These are phyloP conservation scores for Pedionomus torquatus DNA, from an alignment of 2,113 vertebrate species.

Conservation along the genomic window DNA sequence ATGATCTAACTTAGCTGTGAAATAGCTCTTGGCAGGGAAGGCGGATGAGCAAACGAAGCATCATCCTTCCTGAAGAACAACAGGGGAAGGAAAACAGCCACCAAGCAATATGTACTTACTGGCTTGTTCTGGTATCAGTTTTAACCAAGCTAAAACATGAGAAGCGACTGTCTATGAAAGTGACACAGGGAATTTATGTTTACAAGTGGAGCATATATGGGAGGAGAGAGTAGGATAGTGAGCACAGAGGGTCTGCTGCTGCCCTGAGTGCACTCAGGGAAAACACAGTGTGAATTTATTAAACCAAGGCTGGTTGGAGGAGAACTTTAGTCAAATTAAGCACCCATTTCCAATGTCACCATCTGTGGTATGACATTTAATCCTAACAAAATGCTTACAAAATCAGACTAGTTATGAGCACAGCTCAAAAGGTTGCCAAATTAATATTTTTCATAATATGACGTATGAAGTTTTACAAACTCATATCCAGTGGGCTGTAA, in stretches of 20 bases:
- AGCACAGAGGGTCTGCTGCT: not conserved
- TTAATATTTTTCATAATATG: not conserved
- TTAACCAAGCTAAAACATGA: not conserved
- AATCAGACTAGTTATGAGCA: not conserved
- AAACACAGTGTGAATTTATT: not conserved
- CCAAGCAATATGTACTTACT: not conserved
- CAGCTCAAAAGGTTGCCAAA: not conserved
- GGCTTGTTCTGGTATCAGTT: not conserved
- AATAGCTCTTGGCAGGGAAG: constrained; percentile 33
- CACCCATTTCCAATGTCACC: not conserved
- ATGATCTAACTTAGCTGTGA: not conserved
- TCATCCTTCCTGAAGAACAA: constrained; percentile 44
- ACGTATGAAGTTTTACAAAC: rapidly evolving
- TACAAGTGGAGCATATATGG: not conserved
- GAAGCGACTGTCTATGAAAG: not conserved
- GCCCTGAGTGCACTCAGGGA: not conserved
- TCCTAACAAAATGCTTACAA: not conserved
- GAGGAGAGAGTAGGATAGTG: not conserved
- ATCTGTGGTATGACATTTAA: constrained; percentile 32
- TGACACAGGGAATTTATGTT: not conserved
- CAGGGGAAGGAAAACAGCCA: not conserved
- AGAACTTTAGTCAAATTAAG: not conserved
- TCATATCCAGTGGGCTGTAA: not conserved
- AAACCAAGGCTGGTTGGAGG: rapidly evolving
- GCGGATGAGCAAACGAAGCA: constrained; percentile 7